A percentile compares a stretch with the other conserved stretches of the same genome.
Conservation (phyloP, 2,888 invertebrate species). For the Leucania comma region DNA sequence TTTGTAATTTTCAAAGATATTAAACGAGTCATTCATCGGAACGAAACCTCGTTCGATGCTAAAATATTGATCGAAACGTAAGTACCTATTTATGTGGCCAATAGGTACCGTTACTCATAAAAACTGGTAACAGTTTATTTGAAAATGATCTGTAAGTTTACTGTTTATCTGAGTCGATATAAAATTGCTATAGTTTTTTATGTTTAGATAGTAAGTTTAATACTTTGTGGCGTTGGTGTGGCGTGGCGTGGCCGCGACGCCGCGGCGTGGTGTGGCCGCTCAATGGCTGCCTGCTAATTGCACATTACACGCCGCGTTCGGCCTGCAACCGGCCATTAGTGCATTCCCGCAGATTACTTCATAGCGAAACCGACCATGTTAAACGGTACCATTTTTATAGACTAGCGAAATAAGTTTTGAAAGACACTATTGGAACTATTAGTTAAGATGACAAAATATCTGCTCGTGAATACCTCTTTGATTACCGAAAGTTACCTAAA, state of each 20-base stretch:
- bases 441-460: constrained; percentile 55
- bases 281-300: constrained; percentile 85
- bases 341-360: constrained; percentile 88
- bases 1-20: constrained; percentile 24
- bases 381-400: constrained; percentile 82
- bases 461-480: constrained; percentile 1
- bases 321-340: constrained; percentile 86
- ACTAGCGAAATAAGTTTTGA: constrained; percentile 71
- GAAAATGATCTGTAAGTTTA: constrained; percentile 27
- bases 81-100: constrained; percentile 33
- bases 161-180: constrained; percentile 6
- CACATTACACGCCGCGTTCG: constrained; percentile 84
- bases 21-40: constrained; percentile 19
- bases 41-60: constrained; percentile 15
- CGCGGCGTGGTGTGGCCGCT: constrained; percentile 68
- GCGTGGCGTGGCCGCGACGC: constrained; percentile 23
- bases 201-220: constrained; percentile 6
- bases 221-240: constrained; percentile 25
- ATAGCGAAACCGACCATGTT: constrained; percentile 84
- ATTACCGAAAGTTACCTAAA: background rate
- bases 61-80: constrained; percentile 32
- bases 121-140: constrained; percentile 33
- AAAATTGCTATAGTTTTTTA: constrained; percentile 17
- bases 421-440: constrained; percentile 52
- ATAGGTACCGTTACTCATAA: constrained; percentile 36